These are phyloP conservation scores for Eilema sororculum DNA, from an alignment of 2,888 invertebrate genomes.

Conservation along the genomic window DNA sequence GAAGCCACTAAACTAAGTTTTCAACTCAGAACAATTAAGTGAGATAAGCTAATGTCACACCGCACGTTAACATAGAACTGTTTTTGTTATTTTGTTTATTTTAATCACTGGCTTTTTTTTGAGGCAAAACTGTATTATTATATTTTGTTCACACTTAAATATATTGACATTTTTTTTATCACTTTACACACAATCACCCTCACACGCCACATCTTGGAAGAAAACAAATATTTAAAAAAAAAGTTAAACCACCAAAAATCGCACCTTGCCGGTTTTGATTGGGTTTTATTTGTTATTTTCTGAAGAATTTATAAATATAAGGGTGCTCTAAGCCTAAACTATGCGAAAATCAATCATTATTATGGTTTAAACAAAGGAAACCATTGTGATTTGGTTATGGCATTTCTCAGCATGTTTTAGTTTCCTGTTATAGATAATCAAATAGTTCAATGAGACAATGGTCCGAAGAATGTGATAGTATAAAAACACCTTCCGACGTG, in stretches of 20 bases:
- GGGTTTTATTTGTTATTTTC: no score
- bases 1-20: neutral
- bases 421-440: constrained; percentile 5
- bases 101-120: no score
- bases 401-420: constrained; percentile 3
- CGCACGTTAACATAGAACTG: neutral
- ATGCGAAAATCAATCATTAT: neutral
- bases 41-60: neutral
- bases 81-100: no score
- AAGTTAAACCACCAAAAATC: no score
- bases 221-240: no score
- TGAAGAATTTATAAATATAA: no score
- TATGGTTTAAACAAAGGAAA: neutral
- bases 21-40: neutral
- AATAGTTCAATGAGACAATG: constrained; percentile 7
- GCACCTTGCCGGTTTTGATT: no score
- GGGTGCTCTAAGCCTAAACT: neutral
- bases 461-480: neutral
- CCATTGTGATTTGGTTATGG: neutral
- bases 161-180: no score
- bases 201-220: neutral
- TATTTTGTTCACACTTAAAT: no score
- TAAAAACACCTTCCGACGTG: neutral
- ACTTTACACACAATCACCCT: neutral
- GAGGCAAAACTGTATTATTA: neutral